phyloP scores from a whole-genome alignment of 2,113 vertebrate genomes.

The Clarias batrachus region DNA sequence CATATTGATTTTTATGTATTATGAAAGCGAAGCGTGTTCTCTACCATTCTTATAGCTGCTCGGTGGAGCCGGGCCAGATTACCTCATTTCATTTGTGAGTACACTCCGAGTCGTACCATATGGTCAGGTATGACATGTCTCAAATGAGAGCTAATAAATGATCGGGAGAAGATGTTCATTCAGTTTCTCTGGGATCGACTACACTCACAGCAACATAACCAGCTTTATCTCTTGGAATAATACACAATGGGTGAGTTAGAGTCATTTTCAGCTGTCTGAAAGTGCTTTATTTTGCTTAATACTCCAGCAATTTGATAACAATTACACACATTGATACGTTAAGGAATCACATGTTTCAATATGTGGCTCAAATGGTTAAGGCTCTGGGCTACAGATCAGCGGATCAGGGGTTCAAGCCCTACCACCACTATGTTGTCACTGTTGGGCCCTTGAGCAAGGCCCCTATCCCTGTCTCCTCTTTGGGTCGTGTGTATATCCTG shows the following conservation, averaged over 20 bases:
- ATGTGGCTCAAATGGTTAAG: too few relatives aligned
- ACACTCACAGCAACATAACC: not conserved
- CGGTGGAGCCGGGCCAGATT: constrained; percentile 17
- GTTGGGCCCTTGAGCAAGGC: too few relatives aligned
- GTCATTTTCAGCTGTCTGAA: not conserved
- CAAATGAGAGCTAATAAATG: constrained; percentile 31
- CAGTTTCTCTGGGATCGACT: not conserved
- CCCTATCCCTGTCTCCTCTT: too few relatives aligned
- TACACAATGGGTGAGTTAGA: not conserved
- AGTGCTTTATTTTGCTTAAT: not conserved
- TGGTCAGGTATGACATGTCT: not conserved
- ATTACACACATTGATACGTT: not conserved
- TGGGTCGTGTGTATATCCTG: too few relatives aligned
- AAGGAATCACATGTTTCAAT: not conserved
- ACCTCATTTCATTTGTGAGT: constrained; percentile 39
- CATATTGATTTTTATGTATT: constrained; percentile 38
- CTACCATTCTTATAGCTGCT: not conserved
- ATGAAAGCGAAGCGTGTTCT: constrained; percentile 21
- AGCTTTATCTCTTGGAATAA: not conserved
- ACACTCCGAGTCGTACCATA: not conserved
- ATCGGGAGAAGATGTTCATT: not conserved
- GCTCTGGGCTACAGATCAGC: too few relatives aligned
- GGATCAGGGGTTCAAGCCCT: too few relatives aligned
- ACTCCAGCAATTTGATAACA: not conserved
- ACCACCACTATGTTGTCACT: too few relatives aligned